Base-by-base conservation (phyloP, 2,888 invertebrate species). In the Diadromus collaris region DNA sequence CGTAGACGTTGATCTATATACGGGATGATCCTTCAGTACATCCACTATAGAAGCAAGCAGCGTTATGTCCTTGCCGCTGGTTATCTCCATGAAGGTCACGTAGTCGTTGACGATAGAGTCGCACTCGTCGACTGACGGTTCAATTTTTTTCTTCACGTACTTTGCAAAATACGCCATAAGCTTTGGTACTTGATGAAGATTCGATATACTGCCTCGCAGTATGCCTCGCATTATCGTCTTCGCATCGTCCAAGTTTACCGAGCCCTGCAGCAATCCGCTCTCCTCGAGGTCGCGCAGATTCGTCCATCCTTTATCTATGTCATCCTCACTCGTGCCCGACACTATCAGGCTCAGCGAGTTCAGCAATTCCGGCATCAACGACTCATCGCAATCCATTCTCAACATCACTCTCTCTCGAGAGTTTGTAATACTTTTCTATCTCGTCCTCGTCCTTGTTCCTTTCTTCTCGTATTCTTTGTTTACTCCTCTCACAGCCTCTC, bases 101-200 rank as follows among this genome's bases (percentile, higher is more conserved):
- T 88, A 83, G 72, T 88, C 86, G 48, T 85, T 84, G 3, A 82
- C 83, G 16, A 85, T 78, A 0, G 82, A 79, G 38, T 83, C 83
- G 6, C 58, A 46, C 2, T 83, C 81, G 38, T 82, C 84, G 19
- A 71, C 67, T 3, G 34, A 6, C 5, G 46, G 1, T 4, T 54
- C 32, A 3, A 32, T 67, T 29, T 82, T 83, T 21, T 86, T 83
- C 6, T 78, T 69, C 13, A 88, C 80, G 74, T 87, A 86, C n/a
- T 84, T 84, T 0, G 88, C 81, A 70, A 89, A 88, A 85, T 87
- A 90, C 0, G 70, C 76, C 80, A 90, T 79, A 4, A 90, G 61
- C 5, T 69, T 76, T 6, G 89, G 85, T n/a, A 88, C 80, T 73
- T 89, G 83, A 21, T 81, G 61, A 19, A 86, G 73, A 75, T 90